These are phyloP conservation scores for Apocrypta bakeri DNA, from an alignment of 1,140 invertebrate genomes.

Conservation along the genomic window DNA sequence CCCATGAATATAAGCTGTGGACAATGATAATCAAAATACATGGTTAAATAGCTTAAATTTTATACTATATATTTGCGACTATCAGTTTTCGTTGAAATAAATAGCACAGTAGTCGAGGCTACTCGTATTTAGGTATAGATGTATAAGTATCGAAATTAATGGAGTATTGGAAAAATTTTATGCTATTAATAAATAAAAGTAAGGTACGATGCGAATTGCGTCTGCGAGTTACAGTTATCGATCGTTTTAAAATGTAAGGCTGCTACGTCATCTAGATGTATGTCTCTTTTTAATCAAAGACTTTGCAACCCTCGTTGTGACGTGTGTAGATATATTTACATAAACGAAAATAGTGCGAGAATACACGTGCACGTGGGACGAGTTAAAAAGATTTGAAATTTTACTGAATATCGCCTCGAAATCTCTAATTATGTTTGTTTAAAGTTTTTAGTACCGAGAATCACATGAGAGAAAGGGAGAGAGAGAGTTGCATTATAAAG, in stretches of 20 bases:
- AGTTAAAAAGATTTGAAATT: neutral
- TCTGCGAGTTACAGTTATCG: neutral
- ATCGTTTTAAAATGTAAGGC: no score
- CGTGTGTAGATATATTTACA: no score
- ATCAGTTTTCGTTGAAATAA: no score
- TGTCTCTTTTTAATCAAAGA: neutral
- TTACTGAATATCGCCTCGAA: neutral
- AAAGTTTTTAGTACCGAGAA: neutral
- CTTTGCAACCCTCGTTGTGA: neutral
- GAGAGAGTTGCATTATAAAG: neutral
- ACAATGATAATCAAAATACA: neutral
- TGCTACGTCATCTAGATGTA: neutral
- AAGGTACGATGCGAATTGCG: no score
- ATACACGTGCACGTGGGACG: neutral
- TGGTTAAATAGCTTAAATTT: no score
- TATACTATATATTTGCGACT: no score
- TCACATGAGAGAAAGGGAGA: no score
- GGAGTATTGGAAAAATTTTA: neutral
- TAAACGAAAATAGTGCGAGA: neutral
- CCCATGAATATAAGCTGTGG: slow-evolving; percentile 88
- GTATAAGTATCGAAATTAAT: no score
- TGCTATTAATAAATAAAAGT: neutral
- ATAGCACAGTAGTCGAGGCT: neutral
- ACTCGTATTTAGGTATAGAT: no score
- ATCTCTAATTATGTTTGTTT: neutral